A percentile compares a stretch with the other conserved stretches of the same genome.
Conservation (phyloP, 2,113 vertebrate species). For the Protomyctophum bolini region DNA sequence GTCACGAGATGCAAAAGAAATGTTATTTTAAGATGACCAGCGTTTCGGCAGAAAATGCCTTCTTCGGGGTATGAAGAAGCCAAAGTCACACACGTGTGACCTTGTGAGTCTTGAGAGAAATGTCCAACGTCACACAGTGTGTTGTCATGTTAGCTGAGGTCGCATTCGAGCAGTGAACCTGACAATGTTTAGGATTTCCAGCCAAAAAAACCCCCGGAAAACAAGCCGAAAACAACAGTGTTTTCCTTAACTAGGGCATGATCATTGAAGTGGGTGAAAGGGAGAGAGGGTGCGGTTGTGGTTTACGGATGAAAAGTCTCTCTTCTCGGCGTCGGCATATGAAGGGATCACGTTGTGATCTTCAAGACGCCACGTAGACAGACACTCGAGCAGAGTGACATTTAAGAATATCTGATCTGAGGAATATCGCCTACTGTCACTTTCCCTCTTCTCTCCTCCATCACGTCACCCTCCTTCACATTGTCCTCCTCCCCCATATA, state of each 20-base stretch:
- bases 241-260: conserved; percentile 41
- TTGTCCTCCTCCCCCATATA: conserved; percentile 34
- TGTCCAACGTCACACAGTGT: conserved; percentile 9
- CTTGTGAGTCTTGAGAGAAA: conserved; percentile 2
- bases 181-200: conserved; percentile 19
- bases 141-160: conserved; percentile 38
- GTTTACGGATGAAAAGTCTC: conserved; percentile 28
- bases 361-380: conserved; percentile 42
- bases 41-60: too few species aligned
- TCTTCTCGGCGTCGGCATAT: conserved; percentile 38
- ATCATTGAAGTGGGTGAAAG: conserved; percentile 19
- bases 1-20: too few species aligned
- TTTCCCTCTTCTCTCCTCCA: conserved; percentile 27
- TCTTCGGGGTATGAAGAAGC: neutral
- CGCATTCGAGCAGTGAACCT: neutral
- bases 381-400: conserved; percentile 69
- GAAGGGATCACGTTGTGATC: conserved; percentile 47
- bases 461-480: conserved; percentile 13
- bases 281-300: neutral
- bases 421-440: conserved; percentile 56
- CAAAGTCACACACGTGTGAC: conserved; percentile 1
- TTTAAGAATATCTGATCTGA: conserved; percentile 78
- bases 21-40: too few species aligned
- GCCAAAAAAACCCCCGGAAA: neutral
- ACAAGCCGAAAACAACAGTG: conserved; percentile 13